phyloP scores from a whole-genome alignment of 2,113 vertebrate genomes.

The Coptodon rendalli region DNA sequence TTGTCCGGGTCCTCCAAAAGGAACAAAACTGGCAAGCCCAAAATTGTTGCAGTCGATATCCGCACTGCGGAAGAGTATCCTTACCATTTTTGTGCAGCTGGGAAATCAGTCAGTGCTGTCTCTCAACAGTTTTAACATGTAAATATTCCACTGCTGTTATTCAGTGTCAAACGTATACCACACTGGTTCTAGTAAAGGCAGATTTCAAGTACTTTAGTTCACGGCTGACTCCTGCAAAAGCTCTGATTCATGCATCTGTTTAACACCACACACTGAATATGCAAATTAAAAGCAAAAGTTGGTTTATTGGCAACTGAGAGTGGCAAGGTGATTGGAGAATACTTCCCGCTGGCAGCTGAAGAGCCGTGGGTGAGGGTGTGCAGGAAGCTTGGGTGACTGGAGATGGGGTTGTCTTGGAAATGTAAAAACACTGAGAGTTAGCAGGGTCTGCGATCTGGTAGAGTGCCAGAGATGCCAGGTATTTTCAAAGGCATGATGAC shows the following conservation, averaged over 20 bases:
- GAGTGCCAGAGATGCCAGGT: background rate
- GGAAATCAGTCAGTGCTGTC: background rate
- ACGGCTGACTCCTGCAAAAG: background rate
- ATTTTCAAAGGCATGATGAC: background rate
- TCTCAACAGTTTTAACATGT: background rate
- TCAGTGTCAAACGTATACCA: background rate
- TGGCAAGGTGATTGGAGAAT: background rate
- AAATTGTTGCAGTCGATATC: conserved; percentile 91
- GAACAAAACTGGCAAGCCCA: conserved; percentile 84
- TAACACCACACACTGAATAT: background rate
- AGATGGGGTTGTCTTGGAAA: background rate
- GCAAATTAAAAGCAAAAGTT: background rate
- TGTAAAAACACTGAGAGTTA: background rate
- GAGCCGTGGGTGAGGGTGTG: background rate
- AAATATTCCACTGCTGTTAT: background rate
- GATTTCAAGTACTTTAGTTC: background rate
- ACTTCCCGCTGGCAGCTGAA: background rate
- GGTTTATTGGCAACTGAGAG: background rate
- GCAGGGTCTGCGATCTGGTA: background rate
- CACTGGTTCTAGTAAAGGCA: background rate
- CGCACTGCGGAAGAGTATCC: conserved; percentile 95
- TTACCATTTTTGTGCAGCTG: conserved; percentile 46
- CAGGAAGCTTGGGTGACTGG: background rate
- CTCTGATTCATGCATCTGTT: background rate
- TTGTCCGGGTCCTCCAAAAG: conserved; percentile 77